Conservation (phyloP, 2,888 invertebrate genomes). For the Lymantria dispar region DNA sequence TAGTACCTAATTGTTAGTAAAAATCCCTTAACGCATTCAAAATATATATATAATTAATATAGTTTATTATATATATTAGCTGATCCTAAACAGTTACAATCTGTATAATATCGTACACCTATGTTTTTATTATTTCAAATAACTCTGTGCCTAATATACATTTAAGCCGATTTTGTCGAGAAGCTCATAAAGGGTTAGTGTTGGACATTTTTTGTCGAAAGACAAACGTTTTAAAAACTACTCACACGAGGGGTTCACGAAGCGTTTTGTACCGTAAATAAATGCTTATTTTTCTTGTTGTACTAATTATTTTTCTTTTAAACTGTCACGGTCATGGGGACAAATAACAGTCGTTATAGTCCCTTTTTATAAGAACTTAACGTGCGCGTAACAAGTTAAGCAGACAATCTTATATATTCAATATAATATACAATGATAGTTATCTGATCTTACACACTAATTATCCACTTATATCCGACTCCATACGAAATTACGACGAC, state of each 20-base stretch:
- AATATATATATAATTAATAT: slow-evolving; percentile 76
- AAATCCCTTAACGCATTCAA: slow-evolving; percentile 81
- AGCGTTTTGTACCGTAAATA: slow-evolving; percentile 49
- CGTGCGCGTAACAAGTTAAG: slow-evolving; percentile 42
- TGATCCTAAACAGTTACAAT: slow-evolving; percentile 65
- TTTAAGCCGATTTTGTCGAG: slow-evolving; percentile 72
- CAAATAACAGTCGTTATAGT: slow-evolving; percentile 19
- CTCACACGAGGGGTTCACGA: slow-evolving; percentile 27
- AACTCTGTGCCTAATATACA: slow-evolving; percentile 80
- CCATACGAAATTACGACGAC: slow-evolving; percentile 73
- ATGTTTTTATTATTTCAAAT: slow-evolving; percentile 58
- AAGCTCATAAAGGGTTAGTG: slow-evolving; percentile 72
- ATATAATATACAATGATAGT: slow-evolving; percentile 68
- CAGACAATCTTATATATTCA: slow-evolving; percentile 44
- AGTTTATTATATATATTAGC: slow-evolving; percentile 60
- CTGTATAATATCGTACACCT: slow-evolving; percentile 73
- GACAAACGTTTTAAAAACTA: slow-evolving; percentile 39
- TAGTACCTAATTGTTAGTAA: slow-evolving; percentile 78
- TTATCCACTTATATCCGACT: slow-evolving; percentile 58
- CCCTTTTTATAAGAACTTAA: slow-evolving; percentile 3
- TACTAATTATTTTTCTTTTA: slow-evolving; percentile 29
- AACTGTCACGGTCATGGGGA: slow-evolving; percentile 4
- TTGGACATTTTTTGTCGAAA: slow-evolving; percentile 56
- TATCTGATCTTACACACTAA: slow-evolving; percentile 55
- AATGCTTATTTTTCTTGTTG: slow-evolving; percentile 45